Evolutionary conservation across 2,113 vertebrate genomes (phyloP).

Genomic region (Callorhinus ursinus): DNA sequence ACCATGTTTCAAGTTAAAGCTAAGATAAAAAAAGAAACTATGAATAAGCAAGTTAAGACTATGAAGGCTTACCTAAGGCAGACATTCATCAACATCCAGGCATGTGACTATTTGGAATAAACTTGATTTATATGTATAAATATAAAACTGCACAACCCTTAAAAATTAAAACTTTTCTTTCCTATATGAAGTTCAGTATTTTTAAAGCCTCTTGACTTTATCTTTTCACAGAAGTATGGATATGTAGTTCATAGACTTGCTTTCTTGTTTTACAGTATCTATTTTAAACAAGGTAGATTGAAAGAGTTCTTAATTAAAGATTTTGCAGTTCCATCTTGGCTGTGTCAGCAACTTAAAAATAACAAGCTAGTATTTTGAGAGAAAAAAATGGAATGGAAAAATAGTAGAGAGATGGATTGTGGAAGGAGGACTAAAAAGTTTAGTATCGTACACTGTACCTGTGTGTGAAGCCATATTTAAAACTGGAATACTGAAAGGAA

Average conservation of each 20-base stretch:
- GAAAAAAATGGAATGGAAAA: conserved; percentile 1
- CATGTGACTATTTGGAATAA: neutral
- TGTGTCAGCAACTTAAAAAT: neutral
- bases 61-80: neutral
- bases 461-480: neutral
- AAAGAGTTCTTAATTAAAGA: neutral
- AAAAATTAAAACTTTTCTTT: conserved; percentile 34
- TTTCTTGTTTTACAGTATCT: neutral
- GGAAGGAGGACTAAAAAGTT: neutral
- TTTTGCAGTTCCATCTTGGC: neutral
- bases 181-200: neutral
- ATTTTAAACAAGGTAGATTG: neutral
- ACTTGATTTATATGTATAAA: neutral
- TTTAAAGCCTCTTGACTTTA: conserved; percentile 38
- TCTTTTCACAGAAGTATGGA: neutral
- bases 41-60: neutral
- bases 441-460: neutral
- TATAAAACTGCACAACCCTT: neutral
- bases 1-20: conserved; percentile 13
- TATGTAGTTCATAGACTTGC: neutral
- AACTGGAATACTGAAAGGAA: conserved; percentile 16
- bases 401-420: neutral
- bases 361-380: neutral
- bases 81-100: neutral
- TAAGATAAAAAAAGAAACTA: neutral